Base-by-base conservation (phyloP, 2,888 invertebrate species). In the Brenthis ino region DNA sequence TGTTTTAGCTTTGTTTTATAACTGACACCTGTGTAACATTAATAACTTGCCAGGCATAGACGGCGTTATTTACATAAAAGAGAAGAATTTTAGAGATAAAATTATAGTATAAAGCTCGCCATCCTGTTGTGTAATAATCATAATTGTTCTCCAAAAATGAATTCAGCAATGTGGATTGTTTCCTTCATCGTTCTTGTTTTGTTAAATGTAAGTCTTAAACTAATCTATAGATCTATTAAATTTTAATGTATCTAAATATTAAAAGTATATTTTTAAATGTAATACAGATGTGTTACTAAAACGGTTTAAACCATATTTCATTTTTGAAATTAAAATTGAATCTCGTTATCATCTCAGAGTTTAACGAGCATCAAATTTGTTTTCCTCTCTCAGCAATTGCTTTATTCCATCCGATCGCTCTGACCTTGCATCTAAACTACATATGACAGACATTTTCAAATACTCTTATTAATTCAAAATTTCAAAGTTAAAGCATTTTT, bases 151-250 rank as follows among this genome's bases (percentile, higher is more conserved):
- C 37, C n/a, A 56, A 75, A 68, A 70, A 79, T 79, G 79, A 73
- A 72, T 66, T 73, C 79, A 50, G 51, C 73, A 43, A 73, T 72
- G 61, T 77, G 78, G 77, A 72, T 77, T 65, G 56, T 76, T 65
- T 75, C 75, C 13, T 79, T 79, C 73, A 58, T 79, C 53, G 68
- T 73, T 8, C 72, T 77, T 66, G 72, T 75, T 20, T 63, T 76
- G 56, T 73, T 79, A 61, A 79, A 79, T 75, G 79, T 79, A 71
- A 78, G 79, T 76, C 63, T 63, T 56, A 6, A 37, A 55, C 24
- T n/a, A 24, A 28, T 55, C 13, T 28, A 28, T 13, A 28, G 3
- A 28, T 28, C 24, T 3, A 12, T 28, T 20, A 28, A 55, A 28
- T 24, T 6, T 24, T 24, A 53, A 53, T n/a, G 6, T 53, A 53